phyloP scores from a whole-genome alignment of 2,113 vertebrate species.

The Trogon surrucura region DNA sequence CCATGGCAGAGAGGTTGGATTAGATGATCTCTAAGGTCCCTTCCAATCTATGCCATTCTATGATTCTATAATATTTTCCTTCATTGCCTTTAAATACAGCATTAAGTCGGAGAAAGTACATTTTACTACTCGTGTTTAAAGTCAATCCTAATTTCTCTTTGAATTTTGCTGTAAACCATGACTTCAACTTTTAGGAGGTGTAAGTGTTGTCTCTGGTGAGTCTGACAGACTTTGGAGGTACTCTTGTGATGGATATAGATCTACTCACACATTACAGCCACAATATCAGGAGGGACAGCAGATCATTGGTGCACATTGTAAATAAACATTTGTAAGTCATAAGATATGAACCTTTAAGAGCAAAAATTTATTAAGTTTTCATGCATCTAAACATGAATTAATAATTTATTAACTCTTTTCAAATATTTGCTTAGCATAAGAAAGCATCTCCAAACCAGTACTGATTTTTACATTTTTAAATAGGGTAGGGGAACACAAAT shows the following conservation, averaged over 20 bases:
- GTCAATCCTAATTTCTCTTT: neutral
- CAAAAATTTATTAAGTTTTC: neutral
- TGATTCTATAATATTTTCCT: neutral
- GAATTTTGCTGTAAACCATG: too few relatives aligned
- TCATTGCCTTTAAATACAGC: neutral
- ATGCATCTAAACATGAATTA: neutral
- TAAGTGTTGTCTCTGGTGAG: too few relatives aligned
- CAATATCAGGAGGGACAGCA: neutral
- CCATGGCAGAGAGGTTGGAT: too few relatives aligned
- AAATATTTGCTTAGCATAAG: neutral
- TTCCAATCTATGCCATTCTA: neutral
- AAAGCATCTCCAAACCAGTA: neutral
- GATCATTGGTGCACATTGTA: neutral
- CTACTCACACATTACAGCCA: neutral
- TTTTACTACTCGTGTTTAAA: neutral
- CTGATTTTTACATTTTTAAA: neutral
- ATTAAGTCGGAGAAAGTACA: neutral
- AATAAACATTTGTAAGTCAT: neutral
- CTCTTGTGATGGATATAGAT: neutral
- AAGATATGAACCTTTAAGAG: neutral
- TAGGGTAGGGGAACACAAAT: neutral
- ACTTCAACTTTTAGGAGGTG: too few relatives aligned
- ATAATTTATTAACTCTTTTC: neutral
- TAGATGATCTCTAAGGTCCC: neutral
- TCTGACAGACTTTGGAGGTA: too few relatives aligned